Percentiles rank a stretch among this genome's conserved stretches.
These are phyloP conservation scores for Crenuchus spilurus DNA, from an alignment of 2,797 vertebrate genomes.

Conservation along the genomic window DNA sequence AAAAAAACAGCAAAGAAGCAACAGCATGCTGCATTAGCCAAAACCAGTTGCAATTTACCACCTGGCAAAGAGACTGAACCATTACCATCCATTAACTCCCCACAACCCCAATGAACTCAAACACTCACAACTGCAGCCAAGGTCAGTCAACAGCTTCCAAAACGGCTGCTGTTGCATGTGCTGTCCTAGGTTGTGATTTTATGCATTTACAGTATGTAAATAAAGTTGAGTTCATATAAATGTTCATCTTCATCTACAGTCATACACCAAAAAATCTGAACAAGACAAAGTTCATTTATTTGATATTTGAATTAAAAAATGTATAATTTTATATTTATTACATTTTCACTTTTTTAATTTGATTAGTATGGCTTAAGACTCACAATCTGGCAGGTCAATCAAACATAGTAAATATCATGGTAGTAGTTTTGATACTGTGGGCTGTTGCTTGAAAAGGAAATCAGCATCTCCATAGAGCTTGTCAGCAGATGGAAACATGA, in stretches of 20 bases:
- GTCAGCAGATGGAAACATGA: too few relatives aligned
- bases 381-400: too few relatives aligned
- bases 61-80: conserved; percentile 39
- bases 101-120: conserved; percentile 19
- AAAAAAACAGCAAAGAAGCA: conserved; percentile 19
- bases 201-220: not conserved
- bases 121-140: conserved; percentile 8
- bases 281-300: too few relatives aligned
- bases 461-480: too few relatives aligned
- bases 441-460: too few relatives aligned
- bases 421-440: too few relatives aligned
- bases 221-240: not conserved
- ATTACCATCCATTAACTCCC: conserved; percentile 42
- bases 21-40: conserved; percentile 40
- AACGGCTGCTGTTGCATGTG: conserved; percentile 14
- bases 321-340: too few relatives aligned
- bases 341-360: too few relatives aligned
- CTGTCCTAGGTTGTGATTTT: not conserved
- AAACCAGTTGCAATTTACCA: conserved; percentile 28
- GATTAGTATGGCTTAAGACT: too few relatives aligned
- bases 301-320: too few relatives aligned
- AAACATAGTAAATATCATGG: too few relatives aligned
- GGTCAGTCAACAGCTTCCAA: conserved; percentile 15
- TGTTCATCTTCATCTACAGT: conserved; percentile 1
- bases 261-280: too few relatives aligned